Base-by-base conservation (phyloP, 1,140 invertebrate species). In the Patella vulgata region DNA sequence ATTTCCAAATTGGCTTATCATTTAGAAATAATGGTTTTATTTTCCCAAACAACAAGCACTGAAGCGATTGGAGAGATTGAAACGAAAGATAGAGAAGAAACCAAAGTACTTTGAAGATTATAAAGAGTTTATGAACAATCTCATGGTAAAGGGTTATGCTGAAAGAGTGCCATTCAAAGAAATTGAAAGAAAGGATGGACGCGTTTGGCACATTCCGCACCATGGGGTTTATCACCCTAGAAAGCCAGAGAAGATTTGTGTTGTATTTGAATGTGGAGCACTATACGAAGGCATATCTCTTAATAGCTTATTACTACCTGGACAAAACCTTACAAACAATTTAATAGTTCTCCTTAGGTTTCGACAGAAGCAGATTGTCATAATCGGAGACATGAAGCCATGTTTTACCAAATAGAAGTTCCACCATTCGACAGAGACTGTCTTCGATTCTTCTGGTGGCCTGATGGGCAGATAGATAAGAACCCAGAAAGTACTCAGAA, bases 191-290 rank as follows among this genome's bases (percentile, higher is more conserved):
- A 48, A 64, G 47, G 57, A 59, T 40, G 59, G 63, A 21, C n/a
- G 48, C n/a, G 61, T 63, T 8, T 73, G 64, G 68, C 69, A 68
- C 42, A 52, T 71, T 23, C 65, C 68, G 0, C 65, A 73, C 30
- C 61, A 71, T 48, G 68, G 60, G 0, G 42, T 73, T 30, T 68
- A 65, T 31, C 68, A 68, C 28, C 56, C 55, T 3, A 58, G 53
- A 27, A 67, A 67, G 27, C 61, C 59, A n/a, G 48, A 51, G 3
- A 71, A 68, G 39, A 57, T 73, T n/a, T n/a, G 68, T 51, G 55
- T 68, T 23, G 58, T 67, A 12, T 64, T 73, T 56, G 70, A 73
- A 33, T 63, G 59, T 58, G 50, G 46, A 9, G 63, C 63, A 9
- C 31, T 52, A 12, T 59, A 59, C 42, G 42, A 43, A 21, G 67